A percentile compares a stretch with the other conserved stretches of the same genome.
These are phyloP conservation scores for Drosophila willistoni DNA, from an alignment of 1,140 invertebrate genomes.

Conservation along the genomic window DNA sequence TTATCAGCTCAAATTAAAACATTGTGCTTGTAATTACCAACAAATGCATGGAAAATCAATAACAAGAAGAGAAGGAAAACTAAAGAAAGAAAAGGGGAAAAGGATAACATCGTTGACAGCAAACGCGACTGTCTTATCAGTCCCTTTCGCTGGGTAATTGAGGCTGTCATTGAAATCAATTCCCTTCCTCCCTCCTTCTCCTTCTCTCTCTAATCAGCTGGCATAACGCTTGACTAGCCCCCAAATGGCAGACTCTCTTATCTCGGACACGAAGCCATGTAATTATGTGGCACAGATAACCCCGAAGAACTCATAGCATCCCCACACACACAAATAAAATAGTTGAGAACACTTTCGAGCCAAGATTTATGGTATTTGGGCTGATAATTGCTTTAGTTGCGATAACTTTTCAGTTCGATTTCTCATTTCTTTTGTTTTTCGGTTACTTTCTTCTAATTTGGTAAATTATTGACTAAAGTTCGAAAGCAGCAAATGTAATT, in stretches of 20 bases:
- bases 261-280: slow-evolving; percentile 54
- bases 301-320: slow-evolving; percentile 28
- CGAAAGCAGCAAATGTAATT: slow-evolving; percentile 53
- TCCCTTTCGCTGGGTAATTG: slow-evolving; percentile 49
- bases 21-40: slow-evolving; percentile 74
- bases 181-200: neutral
- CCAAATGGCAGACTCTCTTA: slow-evolving; percentile 54
- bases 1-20: slow-evolving; percentile 75
- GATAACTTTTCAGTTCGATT: slow-evolving; percentile 61
- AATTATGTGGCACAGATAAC: slow-evolving; percentile 72
- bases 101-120: slow-evolving; percentile 69
- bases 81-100: neutral
- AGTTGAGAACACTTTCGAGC: slow-evolving; percentile 31
- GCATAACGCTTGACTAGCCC: slow-evolving; percentile 76
- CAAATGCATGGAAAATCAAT: neutral
- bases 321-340: slow-evolving; percentile 14
- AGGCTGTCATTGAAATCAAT: slow-evolving; percentile 50
- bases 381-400: slow-evolving; percentile 66
- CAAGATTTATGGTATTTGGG: slow-evolving; percentile 65
- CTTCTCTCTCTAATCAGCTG: slow-evolving; percentile 63
- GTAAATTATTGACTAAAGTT: slow-evolving; percentile 64
- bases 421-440: slow-evolving; percentile 52
- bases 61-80: neutral
- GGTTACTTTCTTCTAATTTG: slow-evolving; percentile 61
- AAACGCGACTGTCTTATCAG: slow-evolving; percentile 42